Percentiles rank a stretch among this genome's conserved stretches.
Evolutionary conservation across 2,888 invertebrate species (phyloP).

Genomic region (Blera fallax): DNA sequence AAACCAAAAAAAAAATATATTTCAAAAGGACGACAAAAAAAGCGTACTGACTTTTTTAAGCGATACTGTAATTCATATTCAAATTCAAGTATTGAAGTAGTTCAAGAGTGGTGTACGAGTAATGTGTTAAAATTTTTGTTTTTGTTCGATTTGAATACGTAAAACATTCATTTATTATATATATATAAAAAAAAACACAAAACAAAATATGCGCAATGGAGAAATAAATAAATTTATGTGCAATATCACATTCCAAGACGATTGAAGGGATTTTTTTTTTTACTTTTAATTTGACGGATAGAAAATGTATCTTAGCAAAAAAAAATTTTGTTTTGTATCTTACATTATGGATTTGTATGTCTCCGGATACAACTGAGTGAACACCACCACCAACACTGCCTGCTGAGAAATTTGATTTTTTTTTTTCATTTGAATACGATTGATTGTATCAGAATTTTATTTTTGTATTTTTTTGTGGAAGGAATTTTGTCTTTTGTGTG

Average conservation of each 20-base stretch:
- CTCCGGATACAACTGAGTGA: slow-evolving; percentile 79
- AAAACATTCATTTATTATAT: slow-evolving; percentile 64
- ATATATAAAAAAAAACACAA: neutral
- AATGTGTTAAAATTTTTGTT: slow-evolving; percentile 25
- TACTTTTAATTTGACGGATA: slow-evolving; percentile 32
- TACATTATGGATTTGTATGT: slow-evolving; percentile 81
- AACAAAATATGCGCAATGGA: slow-evolving; percentile 51
- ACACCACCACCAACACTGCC: slow-evolving; percentile 77
- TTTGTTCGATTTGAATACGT: slow-evolving; percentile 18
- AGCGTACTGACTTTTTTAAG: slow-evolving; percentile 57
- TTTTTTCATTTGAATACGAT: slow-evolving; percentile 27
- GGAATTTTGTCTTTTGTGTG: neutral
- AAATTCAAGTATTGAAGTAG: slow-evolving; percentile 39
- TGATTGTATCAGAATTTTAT: slow-evolving; percentile 73
- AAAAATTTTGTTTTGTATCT: slow-evolving; percentile 73
- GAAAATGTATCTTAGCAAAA: slow-evolving; percentile 44
- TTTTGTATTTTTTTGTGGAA: slow-evolving; percentile 75
- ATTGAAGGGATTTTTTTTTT: slow-evolving; percentile 37
- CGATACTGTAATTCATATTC: slow-evolving; percentile 49
- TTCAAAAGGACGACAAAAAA: slow-evolving; percentile 61
- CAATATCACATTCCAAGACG: slow-evolving; percentile 74
- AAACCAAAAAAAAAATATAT: slow-evolving; percentile 3
- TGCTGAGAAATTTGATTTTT: slow-evolving; percentile 75
- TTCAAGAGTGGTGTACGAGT: slow-evolving; percentile 55
- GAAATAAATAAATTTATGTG: slow-evolving; percentile 48